Base-by-base conservation (phyloP, 2,113 vertebrate species). In the Nibea albiflora region DNA sequence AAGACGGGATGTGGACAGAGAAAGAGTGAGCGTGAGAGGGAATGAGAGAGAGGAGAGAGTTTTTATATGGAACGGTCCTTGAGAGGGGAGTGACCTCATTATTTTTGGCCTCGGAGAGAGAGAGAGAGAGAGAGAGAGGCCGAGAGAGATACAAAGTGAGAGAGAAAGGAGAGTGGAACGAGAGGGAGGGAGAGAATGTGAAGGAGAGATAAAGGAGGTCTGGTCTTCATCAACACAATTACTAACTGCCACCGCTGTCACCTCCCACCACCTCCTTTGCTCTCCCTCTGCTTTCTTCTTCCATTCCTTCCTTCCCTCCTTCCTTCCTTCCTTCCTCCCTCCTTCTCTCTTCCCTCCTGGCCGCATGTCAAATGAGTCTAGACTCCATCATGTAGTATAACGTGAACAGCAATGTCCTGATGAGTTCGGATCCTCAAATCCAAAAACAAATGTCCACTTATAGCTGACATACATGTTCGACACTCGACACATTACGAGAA, bases 11-110 rank as follows among this genome's bases (percentile, higher is more conserved):
- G 88, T 81, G 74, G 85, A 90, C 69, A 3, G 75, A 86, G 76
- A 78, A 64, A 74, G 88, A 91, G 88, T 46, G 73, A 85, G 79
- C 74, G 78, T 24, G 20, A 75, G 64, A 68, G 73, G 85, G 89
- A 89, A 86, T 70, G 82, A 87, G 80, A 81, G 47, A 73, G 78
- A 83, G 76, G 53, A 83, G 80, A 88, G 80, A 88, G 78, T 35
- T 86, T 92, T 90, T 93, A 87, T 93, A 88, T 92, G 90, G 92
- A 91, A 83, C 78, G 83, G 88, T 89, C 88, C 92, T 92, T 92
- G 85, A 94, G 93, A 93, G 88, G 91, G 87, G 85, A 92, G 87
- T 90, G 89, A 90, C 91, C 92, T 94, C 91, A 88, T 93, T 94
- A 93, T 93, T 89, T 91, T 84, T 85, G 92, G 89, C 87, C 73